Conservation (phyloP, 2,113 vertebrate genomes). For the Brachyhypopomus gauderio region DNA sequence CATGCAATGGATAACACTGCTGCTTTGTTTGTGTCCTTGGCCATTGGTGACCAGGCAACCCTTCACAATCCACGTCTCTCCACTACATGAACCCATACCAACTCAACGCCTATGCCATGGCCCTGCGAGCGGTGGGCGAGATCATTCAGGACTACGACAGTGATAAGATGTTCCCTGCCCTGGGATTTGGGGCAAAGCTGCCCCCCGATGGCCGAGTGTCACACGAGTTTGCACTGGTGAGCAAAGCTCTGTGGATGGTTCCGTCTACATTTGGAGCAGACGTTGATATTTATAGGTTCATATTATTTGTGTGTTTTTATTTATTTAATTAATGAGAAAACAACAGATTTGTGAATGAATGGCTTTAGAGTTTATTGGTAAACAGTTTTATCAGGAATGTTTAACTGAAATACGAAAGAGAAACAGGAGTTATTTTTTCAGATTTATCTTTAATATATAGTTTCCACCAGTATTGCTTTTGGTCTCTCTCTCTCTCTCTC, state of each 20-base stretch:
- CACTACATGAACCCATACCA: constrained; percentile 98
- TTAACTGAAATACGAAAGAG: too few species aligned
- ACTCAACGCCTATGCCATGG: constrained; percentile 96
- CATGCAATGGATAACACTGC: constrained; percentile 9
- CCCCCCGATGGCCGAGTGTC: constrained; percentile 95
- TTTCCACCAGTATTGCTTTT: not conserved
- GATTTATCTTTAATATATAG: too few species aligned
- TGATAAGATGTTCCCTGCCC: constrained; percentile 96
- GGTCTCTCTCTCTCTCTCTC: not conserved
- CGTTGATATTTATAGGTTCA: not conserved
- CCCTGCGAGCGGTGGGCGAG: constrained; percentile 91
- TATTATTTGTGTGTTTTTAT: too few species aligned
- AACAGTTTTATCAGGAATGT: too few species aligned
- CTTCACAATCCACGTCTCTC: constrained; percentile 93
- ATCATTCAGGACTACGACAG: constrained; percentile 99
- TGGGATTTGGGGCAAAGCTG: constrained; percentile 94
- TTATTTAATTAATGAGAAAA: too few species aligned
- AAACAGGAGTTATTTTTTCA: too few species aligned
- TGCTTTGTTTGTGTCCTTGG: constrained; percentile 21
- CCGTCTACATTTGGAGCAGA: not conserved
- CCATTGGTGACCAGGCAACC: constrained; percentile 81
- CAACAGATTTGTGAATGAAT: too few species aligned
- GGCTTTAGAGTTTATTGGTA: too few species aligned
- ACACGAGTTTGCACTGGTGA: constrained; percentile 96
- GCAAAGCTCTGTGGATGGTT: constrained; percentile 44